phyloP scores from a whole-genome alignment of 2,888 invertebrate species.

The Parthenolecanium corni region DNA sequence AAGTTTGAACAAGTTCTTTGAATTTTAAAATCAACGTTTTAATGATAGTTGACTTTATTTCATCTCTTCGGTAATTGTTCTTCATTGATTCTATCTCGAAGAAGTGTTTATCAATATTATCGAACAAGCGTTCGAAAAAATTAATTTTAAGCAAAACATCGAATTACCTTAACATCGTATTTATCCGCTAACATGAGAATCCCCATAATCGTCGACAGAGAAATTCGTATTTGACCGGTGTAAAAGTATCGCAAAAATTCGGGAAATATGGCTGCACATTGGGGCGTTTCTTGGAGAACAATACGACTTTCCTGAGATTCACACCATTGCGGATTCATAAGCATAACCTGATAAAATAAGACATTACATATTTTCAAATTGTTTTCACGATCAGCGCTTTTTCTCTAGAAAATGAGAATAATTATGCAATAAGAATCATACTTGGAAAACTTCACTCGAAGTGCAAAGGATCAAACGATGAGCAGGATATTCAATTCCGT shows the following conservation, averaged over 20 bases:
- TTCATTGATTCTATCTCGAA: too few species aligned
- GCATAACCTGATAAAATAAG: slow-evolving; percentile 61
- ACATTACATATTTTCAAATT: not conserved
- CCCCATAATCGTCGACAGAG: slow-evolving; percentile 71
- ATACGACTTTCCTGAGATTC: slow-evolving; percentile 78
- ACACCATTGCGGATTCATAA: slow-evolving; percentile 86
- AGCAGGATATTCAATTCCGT: slow-evolving; percentile 67
- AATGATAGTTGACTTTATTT: too few species aligned
- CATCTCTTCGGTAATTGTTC: too few species aligned
- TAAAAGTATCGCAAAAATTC: slow-evolving; percentile 82
- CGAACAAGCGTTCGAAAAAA: too few species aligned
- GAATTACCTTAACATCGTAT: slow-evolving; percentile 71
- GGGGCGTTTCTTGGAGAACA: slow-evolving; percentile 71
- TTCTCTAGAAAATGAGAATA: not conserved
- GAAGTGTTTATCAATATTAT: too few species aligned
- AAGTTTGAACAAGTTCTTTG: too few species aligned
- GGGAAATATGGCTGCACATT: slow-evolving; percentile 73
- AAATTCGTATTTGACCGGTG: slow-evolving; percentile 78
- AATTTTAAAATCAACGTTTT: too few species aligned
- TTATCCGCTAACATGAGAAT: slow-evolving; percentile 84
- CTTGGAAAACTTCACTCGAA: slow-evolving; percentile 90
- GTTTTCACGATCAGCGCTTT: not conserved
- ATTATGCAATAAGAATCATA: slow-evolving; percentile 37
- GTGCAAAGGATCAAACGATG: slow-evolving; percentile 86
- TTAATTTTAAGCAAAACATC: too few species aligned